Evolutionary conservation across 2,888 invertebrate species (phyloP).

Genomic region (Zhuqinia jingwanae): DNA sequence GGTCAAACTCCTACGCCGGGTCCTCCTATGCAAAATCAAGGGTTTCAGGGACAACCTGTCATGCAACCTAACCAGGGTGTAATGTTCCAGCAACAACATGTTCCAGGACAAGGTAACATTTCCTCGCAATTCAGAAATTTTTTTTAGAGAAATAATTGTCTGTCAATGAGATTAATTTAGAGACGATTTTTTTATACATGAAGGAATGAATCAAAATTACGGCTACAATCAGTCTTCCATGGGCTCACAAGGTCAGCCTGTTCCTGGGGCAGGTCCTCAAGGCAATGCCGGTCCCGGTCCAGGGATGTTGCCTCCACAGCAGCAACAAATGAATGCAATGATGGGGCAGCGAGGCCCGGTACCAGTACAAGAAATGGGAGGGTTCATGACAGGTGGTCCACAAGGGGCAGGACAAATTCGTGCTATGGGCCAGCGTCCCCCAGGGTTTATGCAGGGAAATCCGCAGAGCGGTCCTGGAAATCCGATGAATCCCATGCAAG

Average conservation of each 20-base stretch:
- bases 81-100: slow-evolving; percentile 82
- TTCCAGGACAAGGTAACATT: slow-evolving; percentile 79
- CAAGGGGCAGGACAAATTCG: slow-evolving; percentile 66
- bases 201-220: slow-evolving; percentile 83
- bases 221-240: slow-evolving; percentile 80
- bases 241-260: slow-evolving; percentile 63
- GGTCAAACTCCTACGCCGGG: slow-evolving; percentile 71
- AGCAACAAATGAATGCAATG: slow-evolving; percentile 83
- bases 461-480: slow-evolving; percentile 69
- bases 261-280: slow-evolving; percentile 67
- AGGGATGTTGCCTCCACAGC: slow-evolving; percentile 74
- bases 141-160: too few relatives aligned
- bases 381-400: slow-evolving; percentile 70
- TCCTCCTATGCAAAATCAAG: slow-evolving; percentile 72
- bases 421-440: slow-evolving; percentile 72
- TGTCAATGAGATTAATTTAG: too few relatives aligned
- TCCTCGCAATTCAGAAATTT: too few relatives aligned
- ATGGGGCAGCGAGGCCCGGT: slow-evolving; percentile 82
- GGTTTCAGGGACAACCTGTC: slow-evolving; percentile 71
- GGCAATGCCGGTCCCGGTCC: slow-evolving; percentile 61
- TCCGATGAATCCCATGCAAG: slow-evolving; percentile 72
- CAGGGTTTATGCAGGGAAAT: slow-evolving; percentile 76
- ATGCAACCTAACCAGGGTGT: slow-evolving; percentile 81
- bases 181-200: too few relatives aligned
- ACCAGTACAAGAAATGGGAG: slow-evolving; percentile 73